phyloP scores from a whole-genome alignment of 2,888 invertebrate species.

The Timandra comae region DNA sequence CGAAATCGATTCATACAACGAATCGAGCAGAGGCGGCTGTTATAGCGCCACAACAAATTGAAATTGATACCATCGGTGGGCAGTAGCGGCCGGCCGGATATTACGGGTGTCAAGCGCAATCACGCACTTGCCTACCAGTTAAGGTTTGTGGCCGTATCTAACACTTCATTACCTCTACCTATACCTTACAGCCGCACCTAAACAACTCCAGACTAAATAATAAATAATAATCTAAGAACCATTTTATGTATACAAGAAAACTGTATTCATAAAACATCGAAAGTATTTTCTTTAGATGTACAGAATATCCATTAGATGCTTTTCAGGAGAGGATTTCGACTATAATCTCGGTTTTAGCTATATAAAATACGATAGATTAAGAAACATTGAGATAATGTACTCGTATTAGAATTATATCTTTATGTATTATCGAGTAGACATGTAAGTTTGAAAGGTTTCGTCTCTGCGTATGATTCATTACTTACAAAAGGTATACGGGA shows the following conservation, averaged over 20 bases:
- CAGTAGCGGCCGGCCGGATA: constrained; percentile 63
- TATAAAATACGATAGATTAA: too few relatives aligned
- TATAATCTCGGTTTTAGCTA: too few relatives aligned
- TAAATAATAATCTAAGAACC: too few relatives aligned
- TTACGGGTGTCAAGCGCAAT: constrained; percentile 72
- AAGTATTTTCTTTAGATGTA: too few relatives aligned
- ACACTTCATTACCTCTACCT: constrained; percentile 37
- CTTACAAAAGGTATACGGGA: constrained; percentile 26
- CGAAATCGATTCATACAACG: constrained; percentile 68
- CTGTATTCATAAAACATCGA: too few relatives aligned
- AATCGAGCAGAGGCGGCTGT: constrained; percentile 62
- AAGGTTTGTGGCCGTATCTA: constrained; percentile 34
- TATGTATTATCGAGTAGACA: too few relatives aligned
- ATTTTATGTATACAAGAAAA: too few relatives aligned
- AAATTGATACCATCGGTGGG: constrained; percentile 74
- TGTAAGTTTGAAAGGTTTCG: constrained; percentile 4
- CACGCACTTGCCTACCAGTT: constrained; percentile 53
- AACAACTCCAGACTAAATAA: too few relatives aligned
- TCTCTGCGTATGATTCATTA: constrained; percentile 30
- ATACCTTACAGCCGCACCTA: neutral
- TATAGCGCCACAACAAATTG: constrained; percentile 72
- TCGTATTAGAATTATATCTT: too few relatives aligned
- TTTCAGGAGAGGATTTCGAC: too few relatives aligned
- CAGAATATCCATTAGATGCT: neutral
- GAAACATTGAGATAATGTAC: too few relatives aligned